A percentile compares a stretch with the other conserved stretches of the same genome.
Conservation (phyloP, 2,113 vertebrate genomes). For the Aleadryas rufinucha region DNA sequence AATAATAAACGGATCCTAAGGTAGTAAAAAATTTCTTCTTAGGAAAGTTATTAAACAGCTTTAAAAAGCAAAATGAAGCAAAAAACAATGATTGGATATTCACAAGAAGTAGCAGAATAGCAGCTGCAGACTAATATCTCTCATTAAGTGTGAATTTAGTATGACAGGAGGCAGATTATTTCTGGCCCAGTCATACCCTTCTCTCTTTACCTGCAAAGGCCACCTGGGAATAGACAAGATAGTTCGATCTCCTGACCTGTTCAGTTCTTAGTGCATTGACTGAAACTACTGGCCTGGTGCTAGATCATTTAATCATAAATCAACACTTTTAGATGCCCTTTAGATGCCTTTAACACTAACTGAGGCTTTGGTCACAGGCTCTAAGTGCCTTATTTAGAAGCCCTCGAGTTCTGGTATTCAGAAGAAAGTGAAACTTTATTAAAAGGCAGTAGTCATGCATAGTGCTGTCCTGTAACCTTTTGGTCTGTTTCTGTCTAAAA, state of each 20-base stretch:
- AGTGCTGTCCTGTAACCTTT: background rate
- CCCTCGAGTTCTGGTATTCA: background rate
- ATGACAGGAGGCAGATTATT: background rate
- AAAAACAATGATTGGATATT: background rate
- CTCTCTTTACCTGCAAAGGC: background rate
- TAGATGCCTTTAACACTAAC: background rate
- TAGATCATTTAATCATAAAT: background rate
- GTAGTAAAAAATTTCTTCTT: background rate
- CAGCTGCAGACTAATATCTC: background rate
- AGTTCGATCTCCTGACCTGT: background rate
- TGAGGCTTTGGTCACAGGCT: background rate
- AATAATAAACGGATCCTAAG: background rate
- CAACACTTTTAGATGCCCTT: background rate
- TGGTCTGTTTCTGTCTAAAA: background rate
- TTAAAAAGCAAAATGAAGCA: background rate
- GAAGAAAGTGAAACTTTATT: background rate
- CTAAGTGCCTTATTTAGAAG: background rate
- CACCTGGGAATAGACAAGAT: background rate
- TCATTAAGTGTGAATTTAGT: background rate
- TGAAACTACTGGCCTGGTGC: background rate
- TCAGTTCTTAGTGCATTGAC: background rate
- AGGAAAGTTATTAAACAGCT: background rate
- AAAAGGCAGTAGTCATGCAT: background rate
- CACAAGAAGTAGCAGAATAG: background rate
- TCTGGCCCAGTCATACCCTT: fast-evolving